Percentiles rank a stretch among this genome's conserved stretches.
These are phyloP conservation scores for Leptopilina drosophilae DNA, from an alignment of 2,888 invertebrate species.

Conservation along the genomic window DNA sequence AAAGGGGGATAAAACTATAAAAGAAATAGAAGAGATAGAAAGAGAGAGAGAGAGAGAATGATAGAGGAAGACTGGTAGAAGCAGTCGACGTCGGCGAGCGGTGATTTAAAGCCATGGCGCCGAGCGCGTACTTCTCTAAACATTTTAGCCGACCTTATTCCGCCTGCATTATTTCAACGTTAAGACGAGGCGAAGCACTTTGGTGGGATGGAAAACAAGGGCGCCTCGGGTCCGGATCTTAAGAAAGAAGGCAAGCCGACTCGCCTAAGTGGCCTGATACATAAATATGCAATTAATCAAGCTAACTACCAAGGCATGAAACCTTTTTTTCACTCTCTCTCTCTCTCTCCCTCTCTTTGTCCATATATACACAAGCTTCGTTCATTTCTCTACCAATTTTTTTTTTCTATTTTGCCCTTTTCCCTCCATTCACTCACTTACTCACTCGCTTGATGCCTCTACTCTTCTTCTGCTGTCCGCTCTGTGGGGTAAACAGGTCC, in stretches of 20 bases:
- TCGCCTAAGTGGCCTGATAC: conserved; percentile 72
- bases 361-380: not conserved
- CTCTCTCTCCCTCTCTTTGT: too few species aligned
- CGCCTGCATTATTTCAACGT: conserved; percentile 72
- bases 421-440: conserved; percentile 40
- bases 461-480: conserved; percentile 48
- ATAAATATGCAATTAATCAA: conserved; percentile 75
- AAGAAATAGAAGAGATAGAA: conserved; percentile 21
- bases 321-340: conserved; percentile 51
- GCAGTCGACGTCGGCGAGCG: conserved; percentile 59
- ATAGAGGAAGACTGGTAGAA: conserved; percentile 50
- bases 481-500: conserved; percentile 61
- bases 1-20: conserved; percentile 30
- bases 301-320: conserved; percentile 67
- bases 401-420: conserved; percentile 32
- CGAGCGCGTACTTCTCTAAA: conserved; percentile 70
- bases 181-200: conserved; percentile 63
- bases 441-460: conserved; percentile 21
- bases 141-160: conserved; percentile 73
- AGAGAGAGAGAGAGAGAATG: conserved; percentile 40
- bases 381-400: conserved; percentile 42
- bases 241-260: conserved; percentile 61
- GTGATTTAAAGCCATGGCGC: conserved; percentile 68
- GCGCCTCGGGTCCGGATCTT: conserved; percentile 48
- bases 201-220: conserved; percentile 44